phyloP scores from a whole-genome alignment of 2,888 invertebrate genomes.

The Hipparchia sbordonii region DNA sequence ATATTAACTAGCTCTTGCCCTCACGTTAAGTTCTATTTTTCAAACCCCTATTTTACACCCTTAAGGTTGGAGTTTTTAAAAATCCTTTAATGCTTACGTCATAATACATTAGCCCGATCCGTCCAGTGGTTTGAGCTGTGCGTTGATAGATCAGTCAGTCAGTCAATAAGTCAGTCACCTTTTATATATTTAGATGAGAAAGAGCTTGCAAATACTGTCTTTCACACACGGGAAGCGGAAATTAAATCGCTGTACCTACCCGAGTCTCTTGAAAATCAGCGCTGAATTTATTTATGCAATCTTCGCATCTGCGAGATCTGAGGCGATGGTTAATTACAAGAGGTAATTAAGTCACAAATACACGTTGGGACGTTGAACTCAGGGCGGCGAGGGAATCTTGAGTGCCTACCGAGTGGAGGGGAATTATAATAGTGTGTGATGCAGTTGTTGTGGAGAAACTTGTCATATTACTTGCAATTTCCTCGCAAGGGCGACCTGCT shows the following conservation, averaged over 20 bases:
- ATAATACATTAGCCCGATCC: too few relatives aligned
- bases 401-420: conserved; percentile 23
- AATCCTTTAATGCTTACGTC: too few relatives aligned
- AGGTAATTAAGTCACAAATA: conserved; percentile 47
- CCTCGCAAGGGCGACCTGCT: neutral
- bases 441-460: neutral
- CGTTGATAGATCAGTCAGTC: too few relatives aligned
- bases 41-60: too few relatives aligned
- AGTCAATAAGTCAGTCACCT: too few relatives aligned
- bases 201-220: neutral
- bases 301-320: conserved; percentile 40
- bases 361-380: conserved; percentile 32
- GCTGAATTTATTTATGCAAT: conserved; percentile 43
- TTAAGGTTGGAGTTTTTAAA: too few relatives aligned
- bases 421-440: neutral
- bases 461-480: neutral
- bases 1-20: too few relatives aligned
- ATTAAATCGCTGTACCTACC: conserved; percentile 10
- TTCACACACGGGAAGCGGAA: conserved; percentile 4
- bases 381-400: conserved; percentile 21
- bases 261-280: conserved; percentile 30
- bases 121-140: too few relatives aligned
- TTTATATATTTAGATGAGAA: neutral
- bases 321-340: conserved; percentile 45
- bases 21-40: too few relatives aligned